phyloP scores from a whole-genome alignment of 2,888 invertebrate genomes.

The Zhuqinia jingwanae region DNA sequence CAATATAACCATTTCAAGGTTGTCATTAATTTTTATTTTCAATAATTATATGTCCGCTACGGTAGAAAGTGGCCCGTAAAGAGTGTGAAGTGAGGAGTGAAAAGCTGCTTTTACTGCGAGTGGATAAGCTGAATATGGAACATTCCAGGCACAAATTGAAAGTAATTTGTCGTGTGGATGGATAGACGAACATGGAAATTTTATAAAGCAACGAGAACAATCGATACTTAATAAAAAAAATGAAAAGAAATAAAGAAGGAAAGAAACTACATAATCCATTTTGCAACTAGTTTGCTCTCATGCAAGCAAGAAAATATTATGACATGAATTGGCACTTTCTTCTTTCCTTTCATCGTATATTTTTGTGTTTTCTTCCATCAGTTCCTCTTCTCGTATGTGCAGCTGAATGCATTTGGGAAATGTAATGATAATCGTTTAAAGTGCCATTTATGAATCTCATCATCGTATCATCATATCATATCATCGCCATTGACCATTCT shows the following conservation, averaged over 20 bases:
- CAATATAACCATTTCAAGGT: no score
- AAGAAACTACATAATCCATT: constrained; percentile 15
- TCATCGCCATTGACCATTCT: neutral
- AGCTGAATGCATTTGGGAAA: neutral
- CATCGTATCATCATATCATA: neutral
- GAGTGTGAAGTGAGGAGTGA: no score
- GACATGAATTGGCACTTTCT: constrained; percentile 55
- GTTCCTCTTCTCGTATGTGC: neutral
- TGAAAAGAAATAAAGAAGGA: neutral
- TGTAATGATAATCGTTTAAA: neutral
- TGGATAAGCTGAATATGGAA: no score
- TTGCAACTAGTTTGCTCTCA: constrained; percentile 2
- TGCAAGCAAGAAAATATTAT: constrained; percentile 27
- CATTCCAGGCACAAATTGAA: no score
- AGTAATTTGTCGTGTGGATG: no score
- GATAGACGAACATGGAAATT: no score
- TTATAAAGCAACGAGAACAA: no score
- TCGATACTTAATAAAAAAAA: no score
- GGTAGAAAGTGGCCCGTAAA: no score
- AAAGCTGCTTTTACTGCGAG: no score
- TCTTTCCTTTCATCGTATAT: neutral
- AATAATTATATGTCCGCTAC: no score
- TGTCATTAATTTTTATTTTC: no score
- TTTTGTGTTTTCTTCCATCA: neutral
- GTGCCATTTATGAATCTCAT: constrained; percentile 30